Base-by-base conservation (phyloP, 2,113 vertebrate genomes). In the Cacatua alba region DNA sequence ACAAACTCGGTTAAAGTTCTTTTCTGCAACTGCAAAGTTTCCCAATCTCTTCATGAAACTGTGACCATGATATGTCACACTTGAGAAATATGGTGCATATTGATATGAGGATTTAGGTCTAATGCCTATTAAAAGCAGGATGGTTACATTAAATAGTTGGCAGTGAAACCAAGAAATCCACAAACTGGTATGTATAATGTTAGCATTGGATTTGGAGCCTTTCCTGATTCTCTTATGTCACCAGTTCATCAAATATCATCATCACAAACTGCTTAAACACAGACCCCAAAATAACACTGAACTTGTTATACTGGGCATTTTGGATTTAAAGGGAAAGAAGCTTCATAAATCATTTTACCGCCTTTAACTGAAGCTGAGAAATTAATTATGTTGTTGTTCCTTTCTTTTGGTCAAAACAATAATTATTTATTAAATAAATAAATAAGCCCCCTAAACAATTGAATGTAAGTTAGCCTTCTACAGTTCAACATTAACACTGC, bases 161-260 rank as follows among this genome's bases (percentile, higher is more conserved):
- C 83, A 70, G 9, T 24, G 28, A 81, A 94, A 76, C 31, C 51
- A 92, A 52, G 44, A 95, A 96, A 95, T 81, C 31, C 52, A 93
- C 68, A 90, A 92, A 91, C 87, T 94, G 83, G 49, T 93, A 92
- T 97, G 92, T 97, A 84, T 95, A 84, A 86, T 51, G 52, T 92
- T 82, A 94, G 26, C 43, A 81, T 68, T 92, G 72, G 59, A 93
- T 97, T 80, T 97, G 72, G 92, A 97, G 63, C 48, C 16, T 95
- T 96, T 88, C 64, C 69, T 93, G 60, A 80, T 94, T 93, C 52
- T 97, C 48, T 74, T 68, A 82, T 68, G 48, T 21, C 75, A 31
- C 13, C 83, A 53, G 28, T 71, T 97, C 76, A 72, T 93, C 90
- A 94, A 96, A 74, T 86, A 80, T 57, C 62, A 79, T 75, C 3